phyloP scores from a whole-genome alignment of 30 jellyfish, hydroid and myxozoan genomes.

The Euphysa ruthae region DNA sequence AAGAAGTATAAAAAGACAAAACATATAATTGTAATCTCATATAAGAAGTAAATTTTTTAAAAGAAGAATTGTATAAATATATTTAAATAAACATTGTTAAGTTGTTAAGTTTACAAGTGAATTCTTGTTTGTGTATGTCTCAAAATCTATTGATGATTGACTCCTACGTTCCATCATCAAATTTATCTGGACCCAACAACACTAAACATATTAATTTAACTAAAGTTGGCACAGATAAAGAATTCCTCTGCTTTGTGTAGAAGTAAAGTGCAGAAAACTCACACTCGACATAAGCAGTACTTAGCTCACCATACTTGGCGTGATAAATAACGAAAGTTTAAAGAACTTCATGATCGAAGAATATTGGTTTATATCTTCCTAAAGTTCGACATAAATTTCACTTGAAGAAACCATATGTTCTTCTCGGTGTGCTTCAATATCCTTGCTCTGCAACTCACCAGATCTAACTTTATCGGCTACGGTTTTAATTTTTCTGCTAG shows the following conservation, averaged over 20 bases:
- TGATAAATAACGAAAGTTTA: too few relatives aligned
- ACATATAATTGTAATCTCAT: too few relatives aligned
- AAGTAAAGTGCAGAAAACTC: constrained; percentile 3
- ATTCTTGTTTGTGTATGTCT: too few relatives aligned
- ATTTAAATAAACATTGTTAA: too few relatives aligned
- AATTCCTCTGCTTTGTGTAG: too few relatives aligned
- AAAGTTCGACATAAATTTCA: not conserved
- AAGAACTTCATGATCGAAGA: not conserved
- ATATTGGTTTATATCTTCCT: not conserved
- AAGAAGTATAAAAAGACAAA: too few relatives aligned
- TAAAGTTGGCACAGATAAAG: not conserved
- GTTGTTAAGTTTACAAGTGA: too few relatives aligned
- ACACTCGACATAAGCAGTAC: constrained; percentile 14
- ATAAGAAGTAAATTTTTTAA: too few relatives aligned
- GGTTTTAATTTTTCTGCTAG: not conserved
- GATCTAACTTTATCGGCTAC: not conserved
- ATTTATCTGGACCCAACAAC: constrained; percentile 1
- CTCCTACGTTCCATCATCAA: constrained; percentile 1
- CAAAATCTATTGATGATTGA: not conserved
- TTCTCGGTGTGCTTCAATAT: not conserved
- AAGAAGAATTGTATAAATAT: too few relatives aligned
- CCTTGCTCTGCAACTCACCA: constrained; percentile 2
- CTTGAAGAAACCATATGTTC: not conserved
- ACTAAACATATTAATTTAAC: not conserved
- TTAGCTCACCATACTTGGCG: too few relatives aligned